Base-by-base conservation (phyloP, 2,888 invertebrate species). In the Callosobruchus maculatus region DNA sequence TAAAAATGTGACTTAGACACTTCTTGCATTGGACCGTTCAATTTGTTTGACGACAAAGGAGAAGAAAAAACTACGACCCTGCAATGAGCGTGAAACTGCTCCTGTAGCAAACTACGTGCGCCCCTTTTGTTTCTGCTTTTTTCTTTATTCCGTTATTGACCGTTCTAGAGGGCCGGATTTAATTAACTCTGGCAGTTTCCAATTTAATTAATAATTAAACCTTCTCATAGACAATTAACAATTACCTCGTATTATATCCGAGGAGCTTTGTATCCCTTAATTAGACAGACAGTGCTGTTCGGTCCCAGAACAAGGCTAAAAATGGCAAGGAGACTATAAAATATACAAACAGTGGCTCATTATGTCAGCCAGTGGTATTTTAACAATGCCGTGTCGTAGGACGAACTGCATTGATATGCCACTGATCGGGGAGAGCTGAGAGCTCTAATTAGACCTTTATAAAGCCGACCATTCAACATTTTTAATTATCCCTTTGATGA, bases 281-380 rank as follows among this genome's bases (percentile, higher is more conserved):
- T 85, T 84, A 84, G 83, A 82, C 82, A 49, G 49, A 49, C 49
- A 49, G 49, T 49, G 49, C 49, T 49, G 49, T 49, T 49, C 49
- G 49, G 49, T 18, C 49, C 49, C 49, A 49, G 49, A 49, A 82
- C 83, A 82, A 82, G 83, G 80, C 84, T 84, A 85, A 85, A 85
- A 86, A 85, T 84, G 84, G 84, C 84, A 83, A 83, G 82, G 82
- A 81, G 83, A 80, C 84, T 82, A 84, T 85, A 85, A 85, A 86
- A 85, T 85, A 85, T 83, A 85, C 84, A 83, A 84, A 82, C 84
- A 84, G 83, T 81, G 81, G 83, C 85, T 85, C 85, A 85, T 86
- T 86, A 86, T 84, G 83, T 83, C 83, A 82, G 81, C 78, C 80
- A 80, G 76, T 79, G 83, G 83, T 81, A 83, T 84, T 85, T 84